A percentile compares a stretch with the other conserved stretches of the same genome.
phyloP scores from a whole-genome alignment of 2,888 invertebrate species.

The Tinea pellionella region DNA sequence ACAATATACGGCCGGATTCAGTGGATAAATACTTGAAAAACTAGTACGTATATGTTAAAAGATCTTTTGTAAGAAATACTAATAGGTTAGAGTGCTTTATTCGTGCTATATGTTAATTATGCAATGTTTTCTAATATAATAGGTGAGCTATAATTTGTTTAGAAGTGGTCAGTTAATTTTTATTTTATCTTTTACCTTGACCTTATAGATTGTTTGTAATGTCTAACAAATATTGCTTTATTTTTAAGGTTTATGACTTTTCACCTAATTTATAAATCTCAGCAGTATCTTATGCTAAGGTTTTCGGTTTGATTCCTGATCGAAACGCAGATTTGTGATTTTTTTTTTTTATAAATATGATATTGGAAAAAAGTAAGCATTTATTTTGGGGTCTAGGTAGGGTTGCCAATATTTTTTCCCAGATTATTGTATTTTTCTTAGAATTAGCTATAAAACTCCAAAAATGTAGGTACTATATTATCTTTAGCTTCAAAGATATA shows the following conservation, averaged over 20 bases:
- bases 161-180: conserved; percentile 23
- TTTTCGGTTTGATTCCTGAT: too few species aligned
- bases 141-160: conserved; percentile 27
- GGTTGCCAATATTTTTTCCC: too few species aligned
- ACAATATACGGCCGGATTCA: conserved; percentile 92
- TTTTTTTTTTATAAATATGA: too few species aligned
- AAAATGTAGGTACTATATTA: too few species aligned
- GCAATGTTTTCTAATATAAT: conserved; percentile 59
- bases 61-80: not conserved
- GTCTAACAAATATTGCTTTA: not conserved
- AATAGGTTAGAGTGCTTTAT: not conserved
- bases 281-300: too few species aligned
- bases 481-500: too few species aligned
- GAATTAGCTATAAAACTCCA: too few species aligned
- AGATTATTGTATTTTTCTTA: too few species aligned
- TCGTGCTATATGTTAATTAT: conserved; percentile 32
- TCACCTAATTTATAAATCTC: too few species aligned
- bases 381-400: too few species aligned
- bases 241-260: not conserved
- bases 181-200: conserved; percentile 31
- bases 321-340: too few species aligned
- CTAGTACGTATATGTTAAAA: conserved; percentile 80
- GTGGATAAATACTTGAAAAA: conserved; percentile 88
- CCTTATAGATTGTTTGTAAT: conserved; percentile 19
- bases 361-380: too few species aligned